Evolutionary conservation across 2,888 invertebrate species (phyloP).

Genomic region (Melitaea athalia): DNA sequence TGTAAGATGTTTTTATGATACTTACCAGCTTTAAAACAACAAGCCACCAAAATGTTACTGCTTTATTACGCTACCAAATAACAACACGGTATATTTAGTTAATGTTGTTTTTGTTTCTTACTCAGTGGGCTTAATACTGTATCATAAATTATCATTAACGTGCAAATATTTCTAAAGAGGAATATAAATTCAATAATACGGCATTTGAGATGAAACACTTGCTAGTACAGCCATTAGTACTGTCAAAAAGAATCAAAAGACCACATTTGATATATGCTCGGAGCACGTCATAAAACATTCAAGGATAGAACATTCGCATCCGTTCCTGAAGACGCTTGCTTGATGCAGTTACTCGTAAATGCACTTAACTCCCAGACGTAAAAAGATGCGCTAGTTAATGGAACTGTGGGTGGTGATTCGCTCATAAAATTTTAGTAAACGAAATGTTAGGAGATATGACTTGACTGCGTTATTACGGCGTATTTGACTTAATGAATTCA

Average conservation of each 20-base stretch:
- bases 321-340: slow-evolving; percentile 50
- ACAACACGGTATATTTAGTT: too few species aligned
- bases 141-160: not conserved
- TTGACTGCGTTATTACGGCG: not conserved
- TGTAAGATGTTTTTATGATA: too few species aligned
- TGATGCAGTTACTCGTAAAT: slow-evolving; percentile 73
- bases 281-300: slow-evolving; percentile 61
- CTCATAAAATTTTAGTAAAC: slow-evolving; percentile 51
- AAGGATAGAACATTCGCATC: slow-evolving; percentile 56
- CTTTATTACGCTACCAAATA: too few species aligned
- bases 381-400: slow-evolving; percentile 76
- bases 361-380: slow-evolving; percentile 75
- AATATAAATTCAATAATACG: not conserved
- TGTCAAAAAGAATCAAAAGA: slow-evolving; percentile 14
- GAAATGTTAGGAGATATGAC: slow-evolving; percentile 48
- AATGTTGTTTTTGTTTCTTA: too few species aligned
- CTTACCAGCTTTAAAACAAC: too few species aligned
- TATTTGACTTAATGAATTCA: slow-evolving; percentile 9
- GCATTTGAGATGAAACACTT: slow-evolving; percentile 3
- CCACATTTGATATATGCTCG: slow-evolving; percentile 52
- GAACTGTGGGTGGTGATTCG: slow-evolving; percentile 61
- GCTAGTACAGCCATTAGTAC: slow-evolving; percentile 10
- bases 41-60: too few species aligned
- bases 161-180: not conserved
- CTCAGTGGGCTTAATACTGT: not conserved